Evolutionary conservation across 2,888 invertebrate genomes (phyloP), one percentile per base, ranked within the genome.

Genomic region (Drosophila barbarae): DNA sequence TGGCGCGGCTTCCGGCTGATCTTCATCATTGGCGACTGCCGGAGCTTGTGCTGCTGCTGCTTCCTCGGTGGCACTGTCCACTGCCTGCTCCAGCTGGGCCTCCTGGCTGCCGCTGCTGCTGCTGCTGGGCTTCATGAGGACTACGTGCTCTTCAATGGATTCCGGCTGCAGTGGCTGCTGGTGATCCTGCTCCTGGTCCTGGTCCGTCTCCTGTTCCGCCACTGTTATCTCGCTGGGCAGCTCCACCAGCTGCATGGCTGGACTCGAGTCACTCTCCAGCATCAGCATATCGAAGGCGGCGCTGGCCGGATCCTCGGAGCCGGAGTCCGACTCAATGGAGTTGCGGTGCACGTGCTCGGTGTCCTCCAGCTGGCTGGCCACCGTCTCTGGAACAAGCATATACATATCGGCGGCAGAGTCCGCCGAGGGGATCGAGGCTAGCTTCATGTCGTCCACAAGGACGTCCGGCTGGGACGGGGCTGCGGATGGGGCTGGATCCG

Each of bases 221-320:
- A 74, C 53, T 12, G 60, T 52, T 2, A 77, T 44, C 9, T 70
- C 68, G 34, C 78, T 84, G 50, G 81, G 81, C 60, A 86, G 47
- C 55, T 76, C 84, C 15, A 86, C 66, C 35, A 85, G 44, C 23
- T 85, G 84, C 66, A 86, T 58, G 1, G 70, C 72, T 1, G 86
- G 83, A 34, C 81, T 67, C 59, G 85, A 77, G 55, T 87, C 85
- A 36, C 79, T 85, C 67, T 87, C 87, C 58, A 87, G 69, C 87
- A 88, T 88, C 26, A 87, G 59, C 88, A 87, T 88, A 57, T 87
- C 87, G 9, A 73, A 57, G 49, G 72, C 72, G 49, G 71, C 35
- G 23, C 44, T 35, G 21, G 57, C 42, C 7, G 53, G 34, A 9
- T 67, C 55, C 44, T 70, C 73, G 4, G 67, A 7, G 5, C 66